Percentiles rank a stretch among this genome's conserved stretches.
These are phyloP conservation scores for Isaurus tuberculatus DNA, from an alignment of 92 coral and sea anemone species.

Conservation along the genomic window DNA sequence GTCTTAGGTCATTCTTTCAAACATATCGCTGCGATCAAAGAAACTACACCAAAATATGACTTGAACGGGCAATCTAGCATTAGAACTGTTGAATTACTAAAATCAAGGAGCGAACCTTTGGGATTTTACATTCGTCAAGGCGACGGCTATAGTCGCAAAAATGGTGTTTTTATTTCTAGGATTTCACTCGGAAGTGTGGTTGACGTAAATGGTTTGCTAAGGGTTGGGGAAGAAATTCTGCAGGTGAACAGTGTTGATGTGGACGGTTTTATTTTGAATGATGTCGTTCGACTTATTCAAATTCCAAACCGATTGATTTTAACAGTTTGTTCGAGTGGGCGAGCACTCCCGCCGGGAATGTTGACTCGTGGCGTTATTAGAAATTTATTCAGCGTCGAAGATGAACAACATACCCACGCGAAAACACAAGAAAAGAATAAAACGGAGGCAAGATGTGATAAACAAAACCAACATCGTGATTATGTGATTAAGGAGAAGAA, in stretches of 20 bases:
- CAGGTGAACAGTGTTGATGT: slow-evolving; percentile 80
- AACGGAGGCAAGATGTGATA: slow-evolving; percentile 31
- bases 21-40: slow-evolving; percentile 48
- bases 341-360: slow-evolving; percentile 21
- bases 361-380: background rate
- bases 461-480: slow-evolving; percentile 36
- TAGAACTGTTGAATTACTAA: slow-evolving; percentile 75
- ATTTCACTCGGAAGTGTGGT: slow-evolving; percentile 84
- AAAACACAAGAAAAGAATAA: slow-evolving; percentile 28
- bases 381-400: slow-evolving; percentile 18
- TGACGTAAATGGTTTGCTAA: slow-evolving; percentile 72
- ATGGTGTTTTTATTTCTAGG: slow-evolving; percentile 91
- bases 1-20: slow-evolving; percentile 29
- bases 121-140: slow-evolving; percentile 94
- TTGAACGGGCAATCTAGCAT: slow-evolving; percentile 1
- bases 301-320: slow-evolving; percentile 78
- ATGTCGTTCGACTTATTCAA: slow-evolving; percentile 95
- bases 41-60: background rate
- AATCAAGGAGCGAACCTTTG: slow-evolving; percentile 74
- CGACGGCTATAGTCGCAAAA: slow-evolving; percentile 64
- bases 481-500: background rate
- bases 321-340: slow-evolving; percentile 54
- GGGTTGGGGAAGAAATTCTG: slow-evolving; percentile 91
- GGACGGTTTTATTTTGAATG: slow-evolving; percentile 74
- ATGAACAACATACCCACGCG: slow-evolving; percentile 20